Base-by-base conservation (phyloP, 2,113 vertebrate genomes). In the Suricata suricatta region DNA sequence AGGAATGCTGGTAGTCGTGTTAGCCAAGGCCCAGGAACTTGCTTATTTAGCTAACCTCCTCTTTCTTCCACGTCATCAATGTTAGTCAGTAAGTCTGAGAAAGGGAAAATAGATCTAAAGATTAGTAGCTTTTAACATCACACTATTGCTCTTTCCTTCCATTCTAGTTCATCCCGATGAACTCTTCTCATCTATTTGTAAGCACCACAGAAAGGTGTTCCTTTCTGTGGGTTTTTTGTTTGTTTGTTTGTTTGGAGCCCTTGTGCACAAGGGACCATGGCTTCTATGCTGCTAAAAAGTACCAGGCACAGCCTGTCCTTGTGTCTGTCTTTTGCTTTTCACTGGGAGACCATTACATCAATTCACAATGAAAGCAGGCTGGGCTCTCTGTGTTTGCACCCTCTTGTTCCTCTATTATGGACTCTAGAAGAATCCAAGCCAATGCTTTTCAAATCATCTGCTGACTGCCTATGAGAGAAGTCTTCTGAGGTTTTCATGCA, bases 391-490 rank as follows among this genome's bases (percentile, higher is more conserved):
- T 3, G 31, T 50, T 63, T 84, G 44, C 25, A 23, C 31, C 33
- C 66, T 91, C 19, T 44, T 41, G 15, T 25, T 90, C n/a, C 31
- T 82, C 44, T 79, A 27, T 66, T 72, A 89, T 82, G 44, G 60
- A 54, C 44, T 64, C 41, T 64, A 2, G 68, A 81, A 82, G 85
- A 83, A 97, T 93, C 54, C 87, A 89, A 91, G 66, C 29, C 71
- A 77, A 1, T 76, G 66, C 31, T 95, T 97, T 95, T 79, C 64
- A 54, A 74, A 82, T 95, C 44, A 79, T 69, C 64, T n/a, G 47
- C 57, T 77, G 92, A 90, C 60, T 72, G 44, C 64, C 76, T 80
- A 23, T 92, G 88, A 85, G 83, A 96, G 92, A 64, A 92, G n/a
- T 52, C 80, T 95, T 88, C 64, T 90, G 64, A 84, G 38, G 83